Evolutionary conservation across 35 echinoderm and acorn worm genomes (phyloP).

Genomic region (Acanthaster planci): DNA sequence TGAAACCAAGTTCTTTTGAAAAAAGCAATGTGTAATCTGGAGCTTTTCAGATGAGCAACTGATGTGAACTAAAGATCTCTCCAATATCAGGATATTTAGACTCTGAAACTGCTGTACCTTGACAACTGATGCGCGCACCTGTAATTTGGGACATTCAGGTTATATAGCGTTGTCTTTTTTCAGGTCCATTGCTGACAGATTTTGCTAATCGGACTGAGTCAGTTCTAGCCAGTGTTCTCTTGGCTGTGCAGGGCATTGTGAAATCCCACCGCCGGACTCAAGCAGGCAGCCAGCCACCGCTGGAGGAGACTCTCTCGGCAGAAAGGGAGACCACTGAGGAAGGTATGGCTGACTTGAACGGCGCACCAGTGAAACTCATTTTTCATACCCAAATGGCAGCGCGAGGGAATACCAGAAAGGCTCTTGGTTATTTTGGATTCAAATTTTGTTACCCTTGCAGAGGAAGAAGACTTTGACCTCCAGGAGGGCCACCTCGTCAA

Average conservation of each 20-base stretch:
- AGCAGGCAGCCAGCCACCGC: no score
- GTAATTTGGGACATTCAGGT: neutral
- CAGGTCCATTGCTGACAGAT: constrained; percentile 23
- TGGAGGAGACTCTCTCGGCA: no score
- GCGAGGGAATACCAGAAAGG: no score
- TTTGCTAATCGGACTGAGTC: constrained; percentile 47
- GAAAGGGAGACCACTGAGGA: no score
- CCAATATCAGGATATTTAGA: neutral
- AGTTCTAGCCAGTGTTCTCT: constrained; percentile 10
- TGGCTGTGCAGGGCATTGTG: neutral
- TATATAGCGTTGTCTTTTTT: neutral
- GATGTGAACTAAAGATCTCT: neutral
- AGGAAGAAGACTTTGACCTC: neutral
- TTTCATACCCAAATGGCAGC: no score
- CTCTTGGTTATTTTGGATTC: no score
- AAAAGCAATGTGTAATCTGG: neutral
- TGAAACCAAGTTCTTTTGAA: neutral
- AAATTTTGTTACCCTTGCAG: no score
- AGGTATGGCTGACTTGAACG: no score
- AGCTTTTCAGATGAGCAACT: neutral
- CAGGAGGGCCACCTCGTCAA: constrained; percentile 36
- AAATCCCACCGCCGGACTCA: neutral
- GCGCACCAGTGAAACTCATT: no score
- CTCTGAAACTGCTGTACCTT: neutral
- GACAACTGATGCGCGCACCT: no score